Conservation (phyloP, 1,140 invertebrate genomes). For the Luehdorfia chinensis region DNA sequence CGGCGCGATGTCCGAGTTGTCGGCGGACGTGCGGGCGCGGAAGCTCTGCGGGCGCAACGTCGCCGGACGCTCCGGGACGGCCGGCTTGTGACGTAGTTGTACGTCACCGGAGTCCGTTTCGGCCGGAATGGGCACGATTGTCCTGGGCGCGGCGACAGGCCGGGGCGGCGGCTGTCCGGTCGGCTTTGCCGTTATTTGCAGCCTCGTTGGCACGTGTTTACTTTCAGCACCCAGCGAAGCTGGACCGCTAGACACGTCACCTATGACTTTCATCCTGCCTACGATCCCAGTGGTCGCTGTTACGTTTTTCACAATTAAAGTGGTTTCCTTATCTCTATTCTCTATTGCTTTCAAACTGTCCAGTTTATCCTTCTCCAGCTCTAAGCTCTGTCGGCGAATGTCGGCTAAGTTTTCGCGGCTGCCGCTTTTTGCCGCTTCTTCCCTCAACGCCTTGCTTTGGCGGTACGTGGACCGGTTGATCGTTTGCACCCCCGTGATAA, state of each 20-base stretch:
- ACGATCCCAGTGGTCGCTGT: conserved; percentile 55
- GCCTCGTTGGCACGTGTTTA: conserved; percentile 19
- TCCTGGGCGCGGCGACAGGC: conserved; percentile 78
- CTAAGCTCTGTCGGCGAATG: conserved; percentile 64
- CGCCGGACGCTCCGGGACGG: conserved; percentile 84
- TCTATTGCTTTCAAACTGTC: conserved; percentile 37
- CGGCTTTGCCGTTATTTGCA: conserved; percentile 28
- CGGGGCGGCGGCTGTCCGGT: conserved; percentile 45
- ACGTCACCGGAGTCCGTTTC: conserved; percentile 42
- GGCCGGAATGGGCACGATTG: conserved; percentile 46
- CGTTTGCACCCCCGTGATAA: conserved; percentile 70
- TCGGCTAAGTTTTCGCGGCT: conserved; percentile 67
- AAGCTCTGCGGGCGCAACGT: conserved; percentile 80
- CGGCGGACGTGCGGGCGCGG: conserved; percentile 52
- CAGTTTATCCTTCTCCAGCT: conserved; percentile 63
- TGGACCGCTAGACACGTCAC: conserved; percentile 39
- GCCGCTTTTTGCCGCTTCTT: conserved; percentile 48
- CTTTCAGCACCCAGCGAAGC: conserved; percentile 37
- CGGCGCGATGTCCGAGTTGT: conserved; percentile 50
- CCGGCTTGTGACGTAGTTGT: conserved; percentile 79
- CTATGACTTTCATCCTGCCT: conserved; percentile 50
- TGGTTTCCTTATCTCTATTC: conserved; percentile 34
- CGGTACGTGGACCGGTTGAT: conserved; percentile 73
- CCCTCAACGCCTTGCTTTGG: conserved; percentile 60
- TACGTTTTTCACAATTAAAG: conserved; percentile 52